A percentile compares a stretch with the other conserved stretches of the same genome.
These are phyloP conservation scores for Orchesella cincta DNA, from an alignment of 1,140 invertebrate species.

Conservation along the genomic window DNA sequence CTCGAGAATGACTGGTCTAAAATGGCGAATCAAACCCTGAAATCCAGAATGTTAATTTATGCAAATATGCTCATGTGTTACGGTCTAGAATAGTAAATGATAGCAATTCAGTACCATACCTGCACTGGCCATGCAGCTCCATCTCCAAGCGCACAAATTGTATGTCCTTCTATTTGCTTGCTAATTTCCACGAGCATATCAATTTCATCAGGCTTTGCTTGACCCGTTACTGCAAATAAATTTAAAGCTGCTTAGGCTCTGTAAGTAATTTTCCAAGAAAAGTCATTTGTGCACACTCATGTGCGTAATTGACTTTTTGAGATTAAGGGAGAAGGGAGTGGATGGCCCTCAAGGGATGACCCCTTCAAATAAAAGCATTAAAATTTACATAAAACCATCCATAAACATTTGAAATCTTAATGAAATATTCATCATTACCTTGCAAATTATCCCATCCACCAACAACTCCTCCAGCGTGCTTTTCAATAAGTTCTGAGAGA, in stretches of 20 bases:
- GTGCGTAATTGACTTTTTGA: no score
- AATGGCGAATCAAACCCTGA: conserved; percentile 91
- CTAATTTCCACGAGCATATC: conserved; percentile 99
- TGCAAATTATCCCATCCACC: conserved; percentile 99
- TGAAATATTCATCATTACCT: no score
- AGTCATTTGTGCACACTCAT: no score
- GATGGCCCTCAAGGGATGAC: conserved; percentile 98
- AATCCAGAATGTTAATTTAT: conserved; percentile 33
- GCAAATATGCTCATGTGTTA: neutral
- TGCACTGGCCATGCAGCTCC: conserved; percentile 99
- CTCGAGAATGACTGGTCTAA: conserved; percentile 87
- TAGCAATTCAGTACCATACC: conserved; percentile 59
- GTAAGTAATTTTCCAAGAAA: no score
- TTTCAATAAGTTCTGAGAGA: conserved; percentile 95
- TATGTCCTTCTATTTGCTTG: conserved; percentile 99
- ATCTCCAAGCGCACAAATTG: conserved; percentile 98
- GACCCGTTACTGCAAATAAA: conserved; percentile 88
- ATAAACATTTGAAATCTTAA: no score
- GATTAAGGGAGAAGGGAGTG: conserved; percentile 89
- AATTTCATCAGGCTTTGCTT: conserved; percentile 91
- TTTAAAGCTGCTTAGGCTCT: no score
- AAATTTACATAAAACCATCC: no score
- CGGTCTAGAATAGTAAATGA: neutral
- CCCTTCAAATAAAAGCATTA: no score
- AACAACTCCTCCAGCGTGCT: conserved; percentile 91